Evolutionary conservation across 1,140 invertebrate genomes (phyloP).

Genomic region (Meteorus sp.): DNA sequence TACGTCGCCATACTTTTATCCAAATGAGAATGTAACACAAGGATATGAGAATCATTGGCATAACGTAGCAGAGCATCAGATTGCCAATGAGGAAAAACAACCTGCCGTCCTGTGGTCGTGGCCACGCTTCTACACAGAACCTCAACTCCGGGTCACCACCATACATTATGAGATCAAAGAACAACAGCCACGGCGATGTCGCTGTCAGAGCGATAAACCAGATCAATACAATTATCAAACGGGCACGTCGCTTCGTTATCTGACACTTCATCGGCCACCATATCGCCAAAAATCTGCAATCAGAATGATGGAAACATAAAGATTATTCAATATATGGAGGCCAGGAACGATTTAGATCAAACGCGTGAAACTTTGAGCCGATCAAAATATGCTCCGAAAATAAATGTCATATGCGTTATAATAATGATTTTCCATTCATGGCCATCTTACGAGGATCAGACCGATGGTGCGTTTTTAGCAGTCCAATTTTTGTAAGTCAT

Average conservation of each 20-base stretch:
- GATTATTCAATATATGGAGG: no score
- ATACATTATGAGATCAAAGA: constrained; percentile 82
- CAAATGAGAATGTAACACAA: constrained; percentile 92
- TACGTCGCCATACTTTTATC: constrained; percentile 84
- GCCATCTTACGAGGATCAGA: no score
- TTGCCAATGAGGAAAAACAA: constrained; percentile 90
- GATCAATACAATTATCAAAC: constrained; percentile 86
- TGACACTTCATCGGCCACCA: constrained; percentile 92
- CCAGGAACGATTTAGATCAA: no score
- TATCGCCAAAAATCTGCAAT: constrained; percentile 91
- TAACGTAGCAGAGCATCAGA: constrained; percentile 87
- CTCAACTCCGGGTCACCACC: constrained; percentile 70
- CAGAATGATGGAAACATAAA: not conserved
- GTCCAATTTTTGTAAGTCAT: no score
- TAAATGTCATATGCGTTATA: no score
- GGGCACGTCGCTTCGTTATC: constrained; percentile 82
- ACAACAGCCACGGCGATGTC: constrained; percentile 87
- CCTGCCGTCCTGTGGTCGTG: constrained; percentile 74
- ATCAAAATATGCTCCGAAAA: no score
- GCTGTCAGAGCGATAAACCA: constrained; percentile 85
- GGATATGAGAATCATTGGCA: constrained; percentile 88
- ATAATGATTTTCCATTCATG: no score
- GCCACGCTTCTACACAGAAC: constrained; percentile 85
- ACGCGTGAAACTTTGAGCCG: no score
- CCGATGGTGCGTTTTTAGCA: no score